Percentiles rank a stretch among this genome's conserved stretches.
Evolutionary conservation across 2,113 vertebrate species (phyloP).

Genomic region (Sapayoa aenigma): DNA sequence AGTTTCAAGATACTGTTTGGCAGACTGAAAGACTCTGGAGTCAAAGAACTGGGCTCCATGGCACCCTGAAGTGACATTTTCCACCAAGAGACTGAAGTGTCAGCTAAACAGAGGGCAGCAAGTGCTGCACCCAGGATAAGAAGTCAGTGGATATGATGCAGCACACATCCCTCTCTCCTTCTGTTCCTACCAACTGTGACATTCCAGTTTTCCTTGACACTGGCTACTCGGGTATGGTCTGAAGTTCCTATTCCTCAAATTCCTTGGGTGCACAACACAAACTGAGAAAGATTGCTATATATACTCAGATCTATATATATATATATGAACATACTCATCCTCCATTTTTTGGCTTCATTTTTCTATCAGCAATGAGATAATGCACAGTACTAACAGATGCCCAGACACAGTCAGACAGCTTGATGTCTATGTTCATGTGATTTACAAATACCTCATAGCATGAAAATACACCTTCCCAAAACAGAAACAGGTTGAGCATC

Average conservation of each 20-base stretch:
- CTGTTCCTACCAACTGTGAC: not conserved
- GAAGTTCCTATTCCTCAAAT: not conserved
- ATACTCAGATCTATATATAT: too few relatives aligned
- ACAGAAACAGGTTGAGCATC: not conserved
- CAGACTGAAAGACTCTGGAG: not conserved
- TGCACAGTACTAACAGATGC: not conserved
- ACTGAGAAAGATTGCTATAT: not conserved
- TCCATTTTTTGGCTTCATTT: not conserved
- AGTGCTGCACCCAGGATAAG: not conserved
- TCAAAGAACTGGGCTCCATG: not conserved
- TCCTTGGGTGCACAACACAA: not conserved
- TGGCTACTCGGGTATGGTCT: not conserved
- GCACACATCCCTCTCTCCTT: not conserved
- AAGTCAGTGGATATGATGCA: accelerated
- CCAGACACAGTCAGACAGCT: not conserved
- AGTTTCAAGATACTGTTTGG: not conserved
- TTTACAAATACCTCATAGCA: not conserved
- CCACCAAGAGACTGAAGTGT: not conserved
- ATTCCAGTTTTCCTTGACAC: not conserved
- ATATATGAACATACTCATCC: not conserved
- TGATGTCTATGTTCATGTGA: not conserved
- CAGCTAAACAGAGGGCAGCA: not conserved
- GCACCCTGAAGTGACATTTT: not conserved
- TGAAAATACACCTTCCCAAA: not conserved
- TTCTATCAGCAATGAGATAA: not conserved